Percentiles rank a stretch among this genome's conserved stretches.
Evolutionary conservation across 2,797 vertebrate species (phyloP).

Genomic region (Schizopygopsis malacanthus): DNA sequence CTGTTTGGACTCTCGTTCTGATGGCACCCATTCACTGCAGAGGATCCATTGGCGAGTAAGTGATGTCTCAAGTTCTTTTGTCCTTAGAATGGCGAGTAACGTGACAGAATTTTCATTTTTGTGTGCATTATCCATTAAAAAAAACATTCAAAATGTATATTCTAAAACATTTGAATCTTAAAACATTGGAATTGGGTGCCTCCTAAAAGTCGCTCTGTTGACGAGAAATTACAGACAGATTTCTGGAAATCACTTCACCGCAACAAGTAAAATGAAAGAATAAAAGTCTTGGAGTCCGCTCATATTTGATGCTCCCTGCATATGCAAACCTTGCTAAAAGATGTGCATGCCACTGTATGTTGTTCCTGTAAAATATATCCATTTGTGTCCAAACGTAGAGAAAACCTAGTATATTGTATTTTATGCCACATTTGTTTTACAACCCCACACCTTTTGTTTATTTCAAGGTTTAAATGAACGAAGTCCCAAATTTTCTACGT

Average conservation of each 20-base stretch:
- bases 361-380: not conserved
- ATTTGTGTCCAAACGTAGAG: not conserved
- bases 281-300: not conserved
- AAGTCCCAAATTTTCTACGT: not conserved
- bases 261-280: not conserved
- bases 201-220: constrained; percentile 12
- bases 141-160: not conserved
- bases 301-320: not conserved
- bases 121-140: not conserved
- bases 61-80: not conserved
- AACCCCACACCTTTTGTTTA: not conserved
- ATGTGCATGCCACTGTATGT: not conserved
- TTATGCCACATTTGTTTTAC: not conserved
- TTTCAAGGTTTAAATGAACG: not conserved
- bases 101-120: not conserved
- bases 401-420: not conserved
- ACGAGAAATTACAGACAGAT: constrained; percentile 46
- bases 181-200: constrained; percentile 11
- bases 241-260: not conserved
- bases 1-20: not conserved
- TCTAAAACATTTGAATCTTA: too few species aligned
- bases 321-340: not conserved
- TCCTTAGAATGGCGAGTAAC: not conserved
- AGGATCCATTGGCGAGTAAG: not conserved
- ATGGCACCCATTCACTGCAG: not conserved